Evolutionary conservation across 2,113 vertebrate genomes (phyloP), one percentile per base, ranked within the genome.

Genomic region (Triplophysa siluroides): DNA sequence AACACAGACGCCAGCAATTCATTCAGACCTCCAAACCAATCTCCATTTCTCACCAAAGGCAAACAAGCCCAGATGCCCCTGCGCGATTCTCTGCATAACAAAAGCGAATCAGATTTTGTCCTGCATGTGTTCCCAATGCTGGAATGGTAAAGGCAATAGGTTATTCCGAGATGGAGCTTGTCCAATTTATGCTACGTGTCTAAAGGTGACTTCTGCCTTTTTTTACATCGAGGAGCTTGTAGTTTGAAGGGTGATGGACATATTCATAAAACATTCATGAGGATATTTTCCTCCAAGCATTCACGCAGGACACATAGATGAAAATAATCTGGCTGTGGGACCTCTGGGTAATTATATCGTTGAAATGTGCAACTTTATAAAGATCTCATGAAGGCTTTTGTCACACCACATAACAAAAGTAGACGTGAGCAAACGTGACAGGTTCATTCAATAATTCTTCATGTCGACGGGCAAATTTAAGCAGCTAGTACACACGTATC

Each of bases 21-120:
- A 93, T 93, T 93, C 92, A 91, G 92, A 91, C 87, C 89, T 91
- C 90, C 89, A 92, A 93, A 91, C 91, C 92, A 93, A 93, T 93
- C 91, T 93, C 90, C 91, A 92, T 90, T 92, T 87, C 90, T 88
- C 50, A 89, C 89, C 84, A 68, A 93, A 93, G 88, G 90, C 92
- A 93, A 93, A 93, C 92, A 93, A 92, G 90, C 88, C 90, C 70
- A 86, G 87, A 89, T 91, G 90, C 91, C 92, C 89, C 90, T 74
- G 88, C 76, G 90, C 86, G 83, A 90, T 91, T 89, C 86, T 86
- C 90, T 68, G 92, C 92, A 93, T 93, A 92, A 92, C 91, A 93
- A 93, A 93, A 76, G 90, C 89, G 88, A 84, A 85, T 91, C 92
- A 93, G 91, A 93, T 92, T 93, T 91, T 93, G 90, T 93, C 91